Evolutionary conservation across 64 coral and sea anemone genomes (phyloP), one percentile per base, ranked within the genome.

Genomic region (Montipora capricornis): DNA sequence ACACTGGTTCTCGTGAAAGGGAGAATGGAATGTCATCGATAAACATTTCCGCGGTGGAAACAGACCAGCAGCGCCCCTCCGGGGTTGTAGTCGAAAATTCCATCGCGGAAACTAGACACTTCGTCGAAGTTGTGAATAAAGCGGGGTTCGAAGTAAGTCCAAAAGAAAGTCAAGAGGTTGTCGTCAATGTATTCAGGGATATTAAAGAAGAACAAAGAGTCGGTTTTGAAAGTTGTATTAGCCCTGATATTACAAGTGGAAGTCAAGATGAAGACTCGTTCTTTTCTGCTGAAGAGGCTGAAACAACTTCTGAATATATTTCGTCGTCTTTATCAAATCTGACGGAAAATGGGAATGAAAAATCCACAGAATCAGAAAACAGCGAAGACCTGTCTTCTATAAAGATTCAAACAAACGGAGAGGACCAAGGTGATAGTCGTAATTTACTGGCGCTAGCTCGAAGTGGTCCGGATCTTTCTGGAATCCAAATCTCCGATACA

Each of bases 181-280:
- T 37, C 47, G 61, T 68, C n/a, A 84, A 49, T 62, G 12, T 69
- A 16, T 9, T 67, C 2, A 69, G 44, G 6, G 81, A 68, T 44
- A 84, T 13, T 47, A 68, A 84, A 49, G 81, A 69, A 29, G 81
- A 68, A 17, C 26, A 13, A 64, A 45, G 44, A 16, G 15, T 45
- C 12, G 57, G 61, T 48, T 68, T 68, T 22, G 81, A 84, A 84
- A 68, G 2, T 20, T 69, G 81, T 46, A n/a, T n/a, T 6, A 84
- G 81, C 46, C 81, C 61, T 15, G 50, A 81, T 15, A 81, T 59
- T 29, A 26, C 79, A 59, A 60, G 51, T 81, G 79, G 50, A 51
- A 81, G 79, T 19, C 81, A 84, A 48, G 81, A 84, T 68, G 81
- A 84, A n/a, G 81, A 84, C 7, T 84, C 81, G 5, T 84, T 84